Evolutionary conservation across 2,797 vertebrate genomes (phyloP), one percentile per base, ranked within the genome.

Genomic region (Pristis pectinata): DNA sequence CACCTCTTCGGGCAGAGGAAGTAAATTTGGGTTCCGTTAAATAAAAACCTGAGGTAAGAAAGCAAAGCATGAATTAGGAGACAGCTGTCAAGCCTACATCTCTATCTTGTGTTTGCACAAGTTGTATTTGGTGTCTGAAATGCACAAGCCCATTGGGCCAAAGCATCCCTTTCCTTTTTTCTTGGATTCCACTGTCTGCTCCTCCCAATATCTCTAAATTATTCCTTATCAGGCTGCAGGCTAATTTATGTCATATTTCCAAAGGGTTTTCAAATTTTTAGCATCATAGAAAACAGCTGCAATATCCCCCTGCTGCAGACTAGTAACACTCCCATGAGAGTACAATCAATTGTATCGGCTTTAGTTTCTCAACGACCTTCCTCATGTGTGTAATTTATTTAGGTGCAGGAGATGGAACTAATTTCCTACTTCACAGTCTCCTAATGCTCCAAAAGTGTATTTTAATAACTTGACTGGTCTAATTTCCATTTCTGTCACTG

Each of bases 381-480:
- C 41, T 94, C 70, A 94, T 76, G 44, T 94, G 92, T 53, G 72
- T 94, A 17, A 94, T 94, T 76, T 94, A 94, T 94, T 94, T 70
- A 76, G 92, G 5, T 94, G 41, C 41, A 94, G 70, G 70, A 74
- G 92, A 30, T 56, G 34, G 92, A 94, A 94, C 67, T 76, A 94
- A 94, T 94, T 76, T 94, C 92, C 70, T 76, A 34, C 92, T 93
- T 76, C 91, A 93, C 67, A 74, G 92, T 93, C 92, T 64, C 41
- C 15, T 34, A 72, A 74, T 74, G 44, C 44, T n/a, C 41, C 92
- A 94, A 94, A 94, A 94, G 13, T 56, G 70, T 56, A 76, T 72
- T 74, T 94, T 94, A 53, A 94, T 94, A 94, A 76, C 15, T 3
- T 49, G 49, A n/a, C 92, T 53, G 11, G 44, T 76, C 92, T 76